phyloP scores from a whole-genome alignment of 1,140 invertebrate genomes.

The Atta texana region DNA sequence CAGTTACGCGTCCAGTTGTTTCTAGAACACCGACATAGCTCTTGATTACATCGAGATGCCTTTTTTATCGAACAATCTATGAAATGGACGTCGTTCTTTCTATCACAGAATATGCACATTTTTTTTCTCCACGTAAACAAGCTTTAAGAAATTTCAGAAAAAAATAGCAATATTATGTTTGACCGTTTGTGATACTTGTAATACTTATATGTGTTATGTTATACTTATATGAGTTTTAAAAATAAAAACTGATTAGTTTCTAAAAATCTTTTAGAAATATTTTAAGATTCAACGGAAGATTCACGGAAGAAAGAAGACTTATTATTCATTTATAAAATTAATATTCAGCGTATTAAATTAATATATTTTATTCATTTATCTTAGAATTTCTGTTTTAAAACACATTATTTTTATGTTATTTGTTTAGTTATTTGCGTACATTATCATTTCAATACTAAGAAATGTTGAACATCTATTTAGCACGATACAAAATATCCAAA shows the following conservation, averaged over 20 bases:
- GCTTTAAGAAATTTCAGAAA: neutral
- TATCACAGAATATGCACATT: neutral
- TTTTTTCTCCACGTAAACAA: neutral
- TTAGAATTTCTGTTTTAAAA: too few species aligned
- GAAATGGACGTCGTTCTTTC: neutral
- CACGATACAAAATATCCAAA: too few species aligned
- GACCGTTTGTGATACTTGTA: neutral
- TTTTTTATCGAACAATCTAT: neutral
- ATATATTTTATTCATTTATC: too few species aligned
- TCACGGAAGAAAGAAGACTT: too few species aligned
- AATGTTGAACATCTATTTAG: too few species aligned
- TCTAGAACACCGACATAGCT: neutral
- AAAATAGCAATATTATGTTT: neutral
- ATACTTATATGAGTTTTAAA: neutral
- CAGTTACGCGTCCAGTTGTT: slow-evolving; percentile 7
- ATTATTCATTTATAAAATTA: too few species aligned
- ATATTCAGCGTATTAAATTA: too few species aligned
- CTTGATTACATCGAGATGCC: neutral
- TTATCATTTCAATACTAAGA: too few species aligned
- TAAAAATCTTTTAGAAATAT: neutral
- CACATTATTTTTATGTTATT: too few species aligned
- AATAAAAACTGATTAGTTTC: neutral
- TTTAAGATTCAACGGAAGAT: neutral
- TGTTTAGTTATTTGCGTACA: too few species aligned
- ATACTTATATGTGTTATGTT: neutral